A percentile compares a stretch with the other conserved stretches of the same genome.
Evolutionary conservation across 2,113 vertebrate genomes (phyloP).

Genomic region (Herpailurus yagouaroundi): DNA sequence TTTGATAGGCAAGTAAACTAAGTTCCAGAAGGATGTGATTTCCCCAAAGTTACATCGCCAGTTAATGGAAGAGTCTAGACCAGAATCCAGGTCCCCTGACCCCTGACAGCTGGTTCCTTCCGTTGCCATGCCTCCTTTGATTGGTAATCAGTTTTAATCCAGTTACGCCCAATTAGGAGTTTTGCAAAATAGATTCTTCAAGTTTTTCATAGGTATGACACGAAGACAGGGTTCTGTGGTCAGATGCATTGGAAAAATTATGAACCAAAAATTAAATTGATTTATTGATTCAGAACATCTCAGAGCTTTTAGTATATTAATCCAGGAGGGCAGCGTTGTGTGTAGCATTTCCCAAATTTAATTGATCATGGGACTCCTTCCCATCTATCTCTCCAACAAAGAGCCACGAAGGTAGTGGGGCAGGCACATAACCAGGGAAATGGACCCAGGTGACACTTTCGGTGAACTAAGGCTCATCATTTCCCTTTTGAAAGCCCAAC

Average conservation of each 20-base stretch:
- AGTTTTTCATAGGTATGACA: not conserved
- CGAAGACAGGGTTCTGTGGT: not conserved
- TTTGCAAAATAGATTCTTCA: not conserved
- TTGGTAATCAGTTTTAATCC: not conserved
- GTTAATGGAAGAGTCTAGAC: not conserved
- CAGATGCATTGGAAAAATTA: conserved; percentile 8
- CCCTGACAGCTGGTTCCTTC: not conserved
- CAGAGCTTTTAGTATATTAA: not conserved
- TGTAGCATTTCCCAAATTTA: not conserved
- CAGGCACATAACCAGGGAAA: not conserved
- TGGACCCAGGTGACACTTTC: not conserved
- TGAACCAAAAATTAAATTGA: conserved; percentile 35
- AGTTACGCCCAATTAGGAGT: not conserved
- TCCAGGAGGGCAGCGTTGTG: not conserved
- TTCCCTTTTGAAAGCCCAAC: not conserved
- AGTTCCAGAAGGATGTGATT: not conserved
- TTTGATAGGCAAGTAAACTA: not conserved
- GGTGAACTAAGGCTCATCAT: accelerated
- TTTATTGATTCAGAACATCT: conserved; percentile 21
- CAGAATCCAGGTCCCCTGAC: not conserved
- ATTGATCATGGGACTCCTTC: not conserved
- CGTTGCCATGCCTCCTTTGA: not conserved
- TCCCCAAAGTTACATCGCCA: not conserved
- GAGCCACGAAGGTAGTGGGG: not conserved
- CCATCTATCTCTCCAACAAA: not conserved